Evolutionary conservation across 2,113 vertebrate genomes (phyloP).

Genomic region (Myiagra hebetior): DNA sequence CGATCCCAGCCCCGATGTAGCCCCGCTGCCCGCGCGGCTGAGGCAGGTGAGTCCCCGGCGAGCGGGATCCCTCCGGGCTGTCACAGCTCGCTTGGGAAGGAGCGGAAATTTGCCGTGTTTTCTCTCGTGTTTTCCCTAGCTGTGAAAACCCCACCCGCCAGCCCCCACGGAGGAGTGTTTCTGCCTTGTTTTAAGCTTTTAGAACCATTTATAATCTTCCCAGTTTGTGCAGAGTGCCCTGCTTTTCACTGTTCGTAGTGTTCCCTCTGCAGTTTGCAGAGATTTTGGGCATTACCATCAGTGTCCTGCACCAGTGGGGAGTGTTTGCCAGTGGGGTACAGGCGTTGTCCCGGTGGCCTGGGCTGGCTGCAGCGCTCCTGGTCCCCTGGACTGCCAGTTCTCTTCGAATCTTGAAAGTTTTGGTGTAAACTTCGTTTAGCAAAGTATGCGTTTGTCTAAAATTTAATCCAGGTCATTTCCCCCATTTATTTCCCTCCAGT

Average conservation of each 20-base stretch:
- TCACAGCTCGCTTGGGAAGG: background rate
- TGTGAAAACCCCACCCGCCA: background rate
- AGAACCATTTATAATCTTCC: fast-evolving
- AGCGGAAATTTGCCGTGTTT: background rate
- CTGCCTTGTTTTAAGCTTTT: background rate
- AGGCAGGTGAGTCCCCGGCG: background rate
- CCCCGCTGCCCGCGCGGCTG: background rate
- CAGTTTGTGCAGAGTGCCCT: fast-evolving
- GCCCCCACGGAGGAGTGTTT: too few relatives aligned
- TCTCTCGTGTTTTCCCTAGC: background rate
- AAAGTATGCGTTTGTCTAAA: background rate
- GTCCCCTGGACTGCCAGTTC: too few relatives aligned
- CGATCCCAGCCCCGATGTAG: background rate
- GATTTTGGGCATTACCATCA: background rate
- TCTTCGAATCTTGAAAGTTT: fast-evolving
- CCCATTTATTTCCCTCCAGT: background rate
- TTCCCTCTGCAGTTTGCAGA: background rate
- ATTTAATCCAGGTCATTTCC: background rate
- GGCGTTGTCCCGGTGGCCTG: fast-evolving
- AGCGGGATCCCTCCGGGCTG: background rate
- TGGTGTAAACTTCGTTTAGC: background rate
- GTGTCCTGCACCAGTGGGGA: background rate
- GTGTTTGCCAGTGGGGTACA: fast-evolving
- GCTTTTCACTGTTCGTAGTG: fast-evolving
- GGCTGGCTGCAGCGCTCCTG: background rate